These are phyloP conservation scores for Drosophila sordidula DNA, from an alignment of 2,888 invertebrate species.

Conservation along the genomic window DNA sequence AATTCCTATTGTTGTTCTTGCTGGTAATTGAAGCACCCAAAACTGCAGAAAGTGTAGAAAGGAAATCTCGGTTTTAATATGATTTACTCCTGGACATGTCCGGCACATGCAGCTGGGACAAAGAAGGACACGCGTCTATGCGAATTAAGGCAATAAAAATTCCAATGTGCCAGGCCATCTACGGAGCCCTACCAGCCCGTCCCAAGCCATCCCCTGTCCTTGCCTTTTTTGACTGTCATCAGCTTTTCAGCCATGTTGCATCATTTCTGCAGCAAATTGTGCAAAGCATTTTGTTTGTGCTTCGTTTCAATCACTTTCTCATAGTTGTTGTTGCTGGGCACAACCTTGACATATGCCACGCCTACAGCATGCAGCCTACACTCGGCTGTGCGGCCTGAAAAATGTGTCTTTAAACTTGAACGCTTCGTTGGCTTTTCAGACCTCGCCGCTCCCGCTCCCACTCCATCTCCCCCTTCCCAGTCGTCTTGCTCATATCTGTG, in stretches of 20 bases:
- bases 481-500: background rate
- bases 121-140: conserved; percentile 16
- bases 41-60: conserved; percentile 14
- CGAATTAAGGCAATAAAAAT: conserved; percentile 55
- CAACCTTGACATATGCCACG: conserved; percentile 69
- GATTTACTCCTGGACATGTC: conserved; percentile 51
- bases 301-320: conserved; percentile 52
- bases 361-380: conserved; percentile 15
- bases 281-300: conserved; percentile 12
- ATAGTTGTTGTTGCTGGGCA: conserved; percentile 12
- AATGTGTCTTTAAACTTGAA: conserved; percentile 45
- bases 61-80: conserved; percentile 47
- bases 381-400: background rate
- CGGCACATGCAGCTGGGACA: conserved; percentile 7
- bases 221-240: conserved; percentile 15
- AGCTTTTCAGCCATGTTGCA: conserved; percentile 25
- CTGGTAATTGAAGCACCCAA: conserved; percentile 19
- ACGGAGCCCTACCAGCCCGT: background rate
- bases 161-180: conserved; percentile 30
- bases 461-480: no score
- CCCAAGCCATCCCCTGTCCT: no score
- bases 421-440: conserved; percentile 37
- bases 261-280: conserved; percentile 17
- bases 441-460: no score
- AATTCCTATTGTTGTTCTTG: conserved; percentile 18